A percentile compares a stretch with the other conserved stretches of the same genome.
Conservation (phyloP, 2,113 vertebrate species). For the Illadopsis cleaveri region DNA sequence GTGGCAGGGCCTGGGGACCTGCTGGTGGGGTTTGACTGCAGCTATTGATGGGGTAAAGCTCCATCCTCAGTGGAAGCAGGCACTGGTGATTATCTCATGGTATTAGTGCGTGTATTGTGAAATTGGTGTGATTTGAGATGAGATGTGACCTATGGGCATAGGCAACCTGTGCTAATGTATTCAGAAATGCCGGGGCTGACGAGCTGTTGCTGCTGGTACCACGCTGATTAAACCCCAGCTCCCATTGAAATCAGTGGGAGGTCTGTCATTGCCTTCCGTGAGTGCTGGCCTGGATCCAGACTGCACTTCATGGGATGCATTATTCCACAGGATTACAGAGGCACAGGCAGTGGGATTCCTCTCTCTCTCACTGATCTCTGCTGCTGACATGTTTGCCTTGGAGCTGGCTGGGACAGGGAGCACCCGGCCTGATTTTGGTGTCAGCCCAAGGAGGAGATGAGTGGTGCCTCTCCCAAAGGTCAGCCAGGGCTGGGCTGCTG, state of each 20-base stretch:
- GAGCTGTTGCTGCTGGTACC: not conserved
- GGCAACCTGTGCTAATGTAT: not conserved
- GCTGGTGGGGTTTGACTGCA: not conserved
- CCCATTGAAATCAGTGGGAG: not conserved
- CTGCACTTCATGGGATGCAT: not conserved
- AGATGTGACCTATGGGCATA: not conserved
- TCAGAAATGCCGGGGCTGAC: not conserved
- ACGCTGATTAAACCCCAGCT: not conserved
- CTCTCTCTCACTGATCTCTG: not conserved
- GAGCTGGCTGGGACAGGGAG: not conserved
- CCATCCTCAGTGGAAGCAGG: not conserved
- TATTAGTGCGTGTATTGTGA: not conserved
- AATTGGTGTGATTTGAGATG: not conserved
- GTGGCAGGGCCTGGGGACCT: not conserved
- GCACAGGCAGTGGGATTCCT: not conserved
- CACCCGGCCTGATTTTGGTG: rapidly evolving
- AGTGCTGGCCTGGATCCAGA: not conserved
- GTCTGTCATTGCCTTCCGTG: not conserved
- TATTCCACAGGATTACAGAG: constrained; percentile 10
- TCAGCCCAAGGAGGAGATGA: not conserved
- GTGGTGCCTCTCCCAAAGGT: rapidly evolving
- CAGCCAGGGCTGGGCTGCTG: not conserved
- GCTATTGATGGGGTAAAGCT: not conserved
- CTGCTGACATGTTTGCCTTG: not conserved
- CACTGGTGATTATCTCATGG: not conserved